Evolutionary conservation across 2,888 invertebrate genomes (phyloP).

Genomic region (Zeuzera pyrina): DNA sequence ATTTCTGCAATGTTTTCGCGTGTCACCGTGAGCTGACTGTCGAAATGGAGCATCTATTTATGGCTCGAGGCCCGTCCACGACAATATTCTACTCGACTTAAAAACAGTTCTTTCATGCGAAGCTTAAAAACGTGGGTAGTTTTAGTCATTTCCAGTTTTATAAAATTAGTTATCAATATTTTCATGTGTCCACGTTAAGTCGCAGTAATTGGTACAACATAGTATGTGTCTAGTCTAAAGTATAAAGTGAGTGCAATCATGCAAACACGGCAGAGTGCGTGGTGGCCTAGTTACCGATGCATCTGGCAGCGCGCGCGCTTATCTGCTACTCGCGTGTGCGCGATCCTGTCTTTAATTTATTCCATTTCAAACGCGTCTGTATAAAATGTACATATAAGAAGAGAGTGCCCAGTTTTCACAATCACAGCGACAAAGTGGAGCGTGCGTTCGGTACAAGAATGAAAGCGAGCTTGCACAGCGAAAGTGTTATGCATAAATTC

Average conservation of each 20-base stretch:
- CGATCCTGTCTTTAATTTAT: conserved; percentile 21
- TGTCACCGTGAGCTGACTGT: conserved; percentile 58
- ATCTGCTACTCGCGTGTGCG: conserved; percentile 31
- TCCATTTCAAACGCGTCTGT: too few species aligned
- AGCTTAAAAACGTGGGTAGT: background rate
- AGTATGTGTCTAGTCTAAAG: too few species aligned
- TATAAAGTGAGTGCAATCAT: conserved; percentile 30
- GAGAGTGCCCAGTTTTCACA: too few species aligned
- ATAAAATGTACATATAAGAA: too few species aligned
- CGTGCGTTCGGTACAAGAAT: conserved; percentile 40
- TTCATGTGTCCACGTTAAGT: too few species aligned
- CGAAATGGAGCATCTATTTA: conserved; percentile 70
- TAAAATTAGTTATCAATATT: too few species aligned
- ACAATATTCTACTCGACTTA: conserved; percentile 30
- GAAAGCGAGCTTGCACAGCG: conserved; percentile 55
- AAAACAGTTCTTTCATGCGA: too few species aligned
- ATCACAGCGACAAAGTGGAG: conserved; percentile 28
- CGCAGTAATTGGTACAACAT: too few species aligned
- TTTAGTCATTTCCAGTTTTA: background rate
- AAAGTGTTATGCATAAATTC: conserved; percentile 64
- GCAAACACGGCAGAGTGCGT: conserved; percentile 51
- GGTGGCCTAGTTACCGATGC: conserved; percentile 57
- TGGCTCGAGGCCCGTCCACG: conserved; percentile 66
- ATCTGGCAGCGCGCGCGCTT: conserved; percentile 39
- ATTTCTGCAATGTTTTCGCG: conserved; percentile 58